Conservation (phyloP, 2,888 invertebrate genomes). For the Polymixis flavicincta region DNA sequence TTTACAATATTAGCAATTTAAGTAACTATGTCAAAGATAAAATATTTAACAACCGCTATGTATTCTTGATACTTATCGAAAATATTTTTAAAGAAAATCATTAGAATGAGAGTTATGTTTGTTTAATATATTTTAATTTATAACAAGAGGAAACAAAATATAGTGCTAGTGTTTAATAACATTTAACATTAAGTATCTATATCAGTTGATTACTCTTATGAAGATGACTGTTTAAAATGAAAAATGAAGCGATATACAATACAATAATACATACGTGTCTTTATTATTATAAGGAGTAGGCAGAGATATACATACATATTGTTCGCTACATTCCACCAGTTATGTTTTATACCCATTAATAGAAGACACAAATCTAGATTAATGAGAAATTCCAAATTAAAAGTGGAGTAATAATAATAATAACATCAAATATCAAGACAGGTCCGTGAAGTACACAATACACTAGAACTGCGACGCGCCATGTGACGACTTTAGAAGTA, state of each 20-base stretch:
- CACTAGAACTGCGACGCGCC: conserved; percentile 85
- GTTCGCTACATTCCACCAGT: background rate
- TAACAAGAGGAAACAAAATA: background rate
- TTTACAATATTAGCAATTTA: conserved; percentile 6
- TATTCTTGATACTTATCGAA: conserved; percentile 10
- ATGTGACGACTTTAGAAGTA: conserved; percentile 85
- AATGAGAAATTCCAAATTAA: background rate
- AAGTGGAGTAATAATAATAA: conserved; percentile 77
- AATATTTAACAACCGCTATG: background rate
- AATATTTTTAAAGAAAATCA: background rate
- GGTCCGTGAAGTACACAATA: conserved; percentile 76
- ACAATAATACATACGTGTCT: background rate
- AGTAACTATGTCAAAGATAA: conserved; percentile 4
- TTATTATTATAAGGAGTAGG: no score
- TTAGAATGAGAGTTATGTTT: background rate
- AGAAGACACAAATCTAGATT: background rate
- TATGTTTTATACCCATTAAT: background rate
- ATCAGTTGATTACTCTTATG: background rate
- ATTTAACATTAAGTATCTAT: background rate
- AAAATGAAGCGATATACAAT: background rate
- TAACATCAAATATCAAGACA: conserved; percentile 76
- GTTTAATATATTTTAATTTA: background rate
- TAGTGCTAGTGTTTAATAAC: background rate
- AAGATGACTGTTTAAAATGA: background rate
- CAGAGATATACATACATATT: background rate